Percentiles rank a stretch among this genome's conserved stretches.
Conservation (phyloP, 2,113 vertebrate species). For the Semnornis frantzii region DNA sequence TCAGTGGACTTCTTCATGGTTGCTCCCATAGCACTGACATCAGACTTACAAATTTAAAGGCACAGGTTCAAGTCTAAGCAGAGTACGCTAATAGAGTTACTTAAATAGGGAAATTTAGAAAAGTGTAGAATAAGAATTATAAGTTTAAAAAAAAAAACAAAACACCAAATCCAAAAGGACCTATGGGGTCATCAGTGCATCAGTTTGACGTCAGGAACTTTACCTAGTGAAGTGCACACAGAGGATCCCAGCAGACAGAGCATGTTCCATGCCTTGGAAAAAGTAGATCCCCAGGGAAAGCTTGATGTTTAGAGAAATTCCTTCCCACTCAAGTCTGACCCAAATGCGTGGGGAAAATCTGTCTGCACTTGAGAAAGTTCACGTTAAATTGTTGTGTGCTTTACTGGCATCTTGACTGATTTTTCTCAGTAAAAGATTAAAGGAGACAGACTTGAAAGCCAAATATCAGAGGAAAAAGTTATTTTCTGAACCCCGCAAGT, state of each 20-base stretch:
- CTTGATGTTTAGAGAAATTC: neutral
- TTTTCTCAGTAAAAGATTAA: neutral
- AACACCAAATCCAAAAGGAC: neutral
- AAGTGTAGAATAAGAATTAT: neutral
- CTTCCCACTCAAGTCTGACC: neutral
- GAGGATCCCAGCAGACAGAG: neutral
- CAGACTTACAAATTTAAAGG: neutral
- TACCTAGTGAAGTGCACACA: neutral
- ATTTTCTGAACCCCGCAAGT: neutral
- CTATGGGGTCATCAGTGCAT: neutral
- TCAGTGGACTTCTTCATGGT: neutral
- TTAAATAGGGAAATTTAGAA: neutral
- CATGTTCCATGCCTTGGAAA: neutral
- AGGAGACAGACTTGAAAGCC: neutral
- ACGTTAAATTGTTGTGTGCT: neutral
- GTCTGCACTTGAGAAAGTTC: neutral
- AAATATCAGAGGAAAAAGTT: neutral
- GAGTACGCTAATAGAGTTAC: neutral
- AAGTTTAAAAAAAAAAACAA: neutral
- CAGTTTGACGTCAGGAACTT: neutral
- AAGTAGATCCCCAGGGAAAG: neutral
- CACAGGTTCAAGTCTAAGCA: neutral
- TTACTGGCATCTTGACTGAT: neutral
- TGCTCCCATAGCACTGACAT: neutral
- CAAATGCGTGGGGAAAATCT: neutral